Evolutionary conservation across 2,113 vertebrate species (phyloP), one percentile per base, ranked within the genome.

Genomic region (Chloroceryle aenea): DNA sequence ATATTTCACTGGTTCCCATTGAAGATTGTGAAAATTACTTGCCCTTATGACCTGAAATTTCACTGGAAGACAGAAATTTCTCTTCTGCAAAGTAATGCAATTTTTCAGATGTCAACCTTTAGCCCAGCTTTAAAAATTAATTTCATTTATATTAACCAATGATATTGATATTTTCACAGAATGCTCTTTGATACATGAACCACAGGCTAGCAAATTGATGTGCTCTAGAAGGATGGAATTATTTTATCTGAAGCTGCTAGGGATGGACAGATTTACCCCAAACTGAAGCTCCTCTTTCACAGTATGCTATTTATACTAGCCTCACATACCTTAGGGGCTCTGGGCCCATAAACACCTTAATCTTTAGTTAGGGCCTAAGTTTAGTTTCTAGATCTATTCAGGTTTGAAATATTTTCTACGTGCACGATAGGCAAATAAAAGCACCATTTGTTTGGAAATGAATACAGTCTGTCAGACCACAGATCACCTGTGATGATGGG

Each of bases 141-240:
- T 99, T 98, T 98, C 98, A 98, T 98, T 98, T 98, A 98, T 98
- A 98, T 98, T 98, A 98, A 98, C 98, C 98, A 99, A 98, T 98
- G 98, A 98, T 98, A 98, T 98, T 98, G 98, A 99, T 98, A 98
- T 98, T 98, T 99, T 98, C 98, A 98, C 97, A 98, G 98, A 97
- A 98, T 85, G 64, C 89, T 97, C 95, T 98, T 98, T 98, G 98
- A 98, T 98, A 98, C 98, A 98, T 98, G 98, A 98, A 98, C 98
- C 97, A 98, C 95, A 7, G 87, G 97, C 97, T 98, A 93, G 95
- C 97, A 98, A 98, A 98, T 90, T 98, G 98, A 98, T 98, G 97
- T 96, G 95, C 97, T 96, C 87, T 93, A 94, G 97, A 98, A 97
- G 96, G 95, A 95, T 93, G 97, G 98, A 98, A 98, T 97, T 94